A percentile compares a stretch with the other conserved stretches of the same genome.
phyloP scores from a whole-genome alignment of 2,113 vertebrate species.

The Notechis scutatus region DNA sequence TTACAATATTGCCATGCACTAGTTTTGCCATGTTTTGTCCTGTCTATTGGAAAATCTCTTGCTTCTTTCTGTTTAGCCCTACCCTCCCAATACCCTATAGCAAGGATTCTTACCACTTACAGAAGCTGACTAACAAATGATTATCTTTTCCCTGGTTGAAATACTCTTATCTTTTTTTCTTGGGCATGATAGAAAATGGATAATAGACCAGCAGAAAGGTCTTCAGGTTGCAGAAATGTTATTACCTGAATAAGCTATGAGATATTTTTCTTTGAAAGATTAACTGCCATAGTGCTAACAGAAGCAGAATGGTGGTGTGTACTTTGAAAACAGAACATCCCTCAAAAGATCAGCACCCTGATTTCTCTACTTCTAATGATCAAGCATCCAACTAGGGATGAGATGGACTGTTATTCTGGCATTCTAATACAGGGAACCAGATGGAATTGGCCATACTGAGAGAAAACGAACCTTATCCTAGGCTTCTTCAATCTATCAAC shows the following conservation, averaged over 20 bases:
- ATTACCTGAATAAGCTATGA: neutral
- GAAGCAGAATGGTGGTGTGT: neutral
- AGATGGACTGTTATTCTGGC: neutral
- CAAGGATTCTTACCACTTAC: neutral
- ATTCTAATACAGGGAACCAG: neutral
- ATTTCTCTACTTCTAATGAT: neutral
- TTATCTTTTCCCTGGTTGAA: neutral
- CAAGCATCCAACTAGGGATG: neutral
- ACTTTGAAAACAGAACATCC: neutral
- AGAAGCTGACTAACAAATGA: neutral
- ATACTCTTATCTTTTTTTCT: neutral
- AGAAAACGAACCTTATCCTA: neutral
- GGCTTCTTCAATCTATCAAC: neutral
- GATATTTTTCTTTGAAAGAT: neutral
- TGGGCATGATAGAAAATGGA: neutral
- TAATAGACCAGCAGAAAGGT: neutral
- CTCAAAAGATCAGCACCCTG: neutral
- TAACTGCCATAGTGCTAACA: neutral
- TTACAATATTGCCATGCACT: neutral
- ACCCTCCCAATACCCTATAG: neutral
- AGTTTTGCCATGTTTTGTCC: neutral
- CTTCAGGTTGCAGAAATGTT: neutral
- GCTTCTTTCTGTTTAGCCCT: neutral
- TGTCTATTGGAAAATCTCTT: neutral
- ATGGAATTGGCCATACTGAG: neutral